phyloP scores from a whole-genome alignment of 2,888 invertebrate genomes.

The Mactromeris polynyma region DNA sequence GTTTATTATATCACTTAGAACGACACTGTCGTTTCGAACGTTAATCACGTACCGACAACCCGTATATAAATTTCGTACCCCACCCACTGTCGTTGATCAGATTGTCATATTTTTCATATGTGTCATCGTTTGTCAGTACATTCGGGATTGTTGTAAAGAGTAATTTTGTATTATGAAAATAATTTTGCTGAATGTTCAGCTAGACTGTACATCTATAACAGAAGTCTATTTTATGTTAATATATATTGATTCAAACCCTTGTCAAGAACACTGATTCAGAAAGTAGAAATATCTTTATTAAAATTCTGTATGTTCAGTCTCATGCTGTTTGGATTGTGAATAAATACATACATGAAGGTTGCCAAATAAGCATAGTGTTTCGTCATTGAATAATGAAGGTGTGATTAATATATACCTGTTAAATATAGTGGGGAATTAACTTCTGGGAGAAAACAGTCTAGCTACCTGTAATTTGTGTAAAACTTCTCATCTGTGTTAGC shows the following conservation, averaged over 20 bases:
- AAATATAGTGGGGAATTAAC: too few species aligned
- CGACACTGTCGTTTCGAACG: background rate
- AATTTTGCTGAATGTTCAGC: too few species aligned
- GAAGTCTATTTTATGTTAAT: too few species aligned
- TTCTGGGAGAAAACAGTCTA: too few species aligned
- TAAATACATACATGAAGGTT: background rate
- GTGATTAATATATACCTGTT: conserved; percentile 10
- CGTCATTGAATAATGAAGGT: background rate
- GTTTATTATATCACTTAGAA: background rate
- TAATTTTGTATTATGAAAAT: too few species aligned
- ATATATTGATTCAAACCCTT: too few species aligned
- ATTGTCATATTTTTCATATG: background rate
- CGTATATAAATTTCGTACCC: background rate
- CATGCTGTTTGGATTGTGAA: background rate
- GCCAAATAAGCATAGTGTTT: background rate
- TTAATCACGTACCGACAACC: background rate
- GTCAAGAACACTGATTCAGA: too few species aligned
- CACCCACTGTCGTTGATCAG: conserved; percentile 8
- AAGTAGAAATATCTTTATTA: too few species aligned
- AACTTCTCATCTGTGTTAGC: too few species aligned
- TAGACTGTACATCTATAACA: too few species aligned
- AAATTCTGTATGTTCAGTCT: background rate
- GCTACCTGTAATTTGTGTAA: too few species aligned
- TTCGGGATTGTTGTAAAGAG: background rate
- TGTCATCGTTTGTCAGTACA: background rate